Base-by-base conservation (phyloP, 2,888 invertebrate species). In the Apodemia mormo region DNA sequence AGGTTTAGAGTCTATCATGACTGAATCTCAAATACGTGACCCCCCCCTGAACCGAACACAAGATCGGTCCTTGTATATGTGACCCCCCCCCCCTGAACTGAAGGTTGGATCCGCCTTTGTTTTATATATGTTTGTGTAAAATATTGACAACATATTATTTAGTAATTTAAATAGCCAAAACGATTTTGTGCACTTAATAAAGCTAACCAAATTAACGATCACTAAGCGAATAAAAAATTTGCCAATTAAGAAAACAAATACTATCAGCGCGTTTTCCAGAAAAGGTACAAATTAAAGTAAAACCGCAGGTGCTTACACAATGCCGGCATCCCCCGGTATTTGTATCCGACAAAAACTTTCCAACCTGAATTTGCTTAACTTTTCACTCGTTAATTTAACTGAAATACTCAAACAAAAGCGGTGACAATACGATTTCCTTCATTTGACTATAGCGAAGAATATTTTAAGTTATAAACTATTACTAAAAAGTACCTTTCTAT, bases 301-400 rank as follows among this genome's bases (percentile, higher is more conserved):
- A 52, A 52, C 49, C 49, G 49, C 14, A 52, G n/a, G 6, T 52
- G n/a, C 49, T 52, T 52, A 14, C 49, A 52, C 4, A 52, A 52
- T 10, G 14, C 14, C 14, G 14, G n/a, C n/a, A 10, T 52, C 49
- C 52, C 52, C 52, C 8, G 52, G 52, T 8, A 22, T 52, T 52
- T 52, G 52, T 52, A 52, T 52, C 22, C 8, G 52, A n/a, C 52
- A 52, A 52, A 12, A 52, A 54, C 22, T 54, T 54, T 22, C 22
- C 54, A 22, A 54, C 22, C 8, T 54, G 22, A 54, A 54, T 54
- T 54, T 54, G n/a, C 54, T 54, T 54, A 54, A 54, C 54, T 54
- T 54, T 54, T 22, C 54, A 22, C 22, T 54, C 8, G 54, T 54
- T 54, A 54, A 54, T 54, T 54, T 54, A 22, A 54, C 54, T 54